Evolutionary conservation across 2,888 invertebrate genomes (phyloP).

Genomic region (Drosophila imparisetae): DNA sequence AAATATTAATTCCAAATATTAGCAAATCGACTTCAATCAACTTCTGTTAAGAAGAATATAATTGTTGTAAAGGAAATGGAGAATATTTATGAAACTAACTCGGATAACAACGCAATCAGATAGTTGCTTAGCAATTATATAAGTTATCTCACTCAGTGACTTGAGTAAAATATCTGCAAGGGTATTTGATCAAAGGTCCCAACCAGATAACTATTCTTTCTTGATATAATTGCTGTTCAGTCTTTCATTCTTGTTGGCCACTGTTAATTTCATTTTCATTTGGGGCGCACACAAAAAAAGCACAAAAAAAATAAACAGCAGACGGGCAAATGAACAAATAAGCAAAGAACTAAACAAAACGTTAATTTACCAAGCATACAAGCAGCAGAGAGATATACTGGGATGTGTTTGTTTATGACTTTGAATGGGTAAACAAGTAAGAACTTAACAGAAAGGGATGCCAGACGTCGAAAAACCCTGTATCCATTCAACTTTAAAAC

Average conservation of each 20-base stretch:
- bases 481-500: not conserved
- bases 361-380: slow-evolving; percentile 65
- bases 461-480: slow-evolving; percentile 27
- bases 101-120: not conserved
- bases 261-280: slow-evolving; percentile 68
- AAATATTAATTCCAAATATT: not conserved
- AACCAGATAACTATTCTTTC: not conserved
- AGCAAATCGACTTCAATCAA: not conserved
- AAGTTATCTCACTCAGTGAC: not conserved
- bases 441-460: not conserved
- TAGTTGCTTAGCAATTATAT: not conserved
- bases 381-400: slow-evolving; percentile 27
- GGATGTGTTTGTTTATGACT: slow-evolving; percentile 49
- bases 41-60: not conserved
- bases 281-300: slow-evolving; percentile 37
- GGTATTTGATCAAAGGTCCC: slow-evolving; percentile 6
- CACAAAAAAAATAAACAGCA: slow-evolving; percentile 29
- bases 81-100: not conserved
- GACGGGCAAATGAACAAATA: slow-evolving; percentile 74
- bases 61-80: not conserved
- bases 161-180: not conserved
- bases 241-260: slow-evolving; percentile 31
- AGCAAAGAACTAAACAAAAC: slow-evolving; percentile 67
- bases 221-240: slow-evolving; percentile 39
- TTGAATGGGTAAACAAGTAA: slow-evolving; percentile 50